phyloP scores from a whole-genome alignment of 2,797 vertebrate species.

The Bovichtus diacanthus region DNA sequence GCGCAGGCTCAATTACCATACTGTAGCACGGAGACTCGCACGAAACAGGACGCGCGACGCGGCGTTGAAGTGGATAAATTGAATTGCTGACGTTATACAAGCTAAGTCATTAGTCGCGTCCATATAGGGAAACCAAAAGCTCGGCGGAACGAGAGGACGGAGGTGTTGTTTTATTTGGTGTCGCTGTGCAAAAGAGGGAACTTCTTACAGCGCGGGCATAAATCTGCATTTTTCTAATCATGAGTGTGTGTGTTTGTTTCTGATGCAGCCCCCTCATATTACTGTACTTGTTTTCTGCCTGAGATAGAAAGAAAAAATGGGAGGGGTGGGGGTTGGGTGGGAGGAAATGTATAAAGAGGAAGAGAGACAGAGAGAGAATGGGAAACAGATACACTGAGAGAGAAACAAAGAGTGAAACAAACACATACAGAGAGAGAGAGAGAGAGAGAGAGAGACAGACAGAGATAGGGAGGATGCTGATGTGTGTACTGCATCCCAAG shows the following conservation, averaged over 20 bases:
- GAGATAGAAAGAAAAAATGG: conserved; percentile 29
- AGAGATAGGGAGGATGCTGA: conserved; percentile 63
- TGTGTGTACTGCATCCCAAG: conserved; percentile 74
- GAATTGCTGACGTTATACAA: conserved; percentile 45
- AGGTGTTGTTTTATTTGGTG: conserved; percentile 44
- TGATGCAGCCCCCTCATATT: conserved; percentile 49
- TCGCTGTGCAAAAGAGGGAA: conserved; percentile 43
- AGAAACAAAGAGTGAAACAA: conserved; percentile 68
- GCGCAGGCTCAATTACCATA: conserved; percentile 60
- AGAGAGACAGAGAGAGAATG: conserved; percentile 43
- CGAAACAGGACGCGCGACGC: conserved; percentile 22
- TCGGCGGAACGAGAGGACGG: not conserved
- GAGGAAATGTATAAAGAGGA: conserved; percentile 29
- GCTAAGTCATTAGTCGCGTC: conserved; percentile 57
- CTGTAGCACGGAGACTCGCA: conserved; percentile 19
- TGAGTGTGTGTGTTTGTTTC: conserved; percentile 49
- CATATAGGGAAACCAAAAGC: conserved; percentile 26
- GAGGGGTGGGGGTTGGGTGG: not conserved
- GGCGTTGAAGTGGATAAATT: conserved; percentile 40
- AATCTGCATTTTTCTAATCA: conserved; percentile 65
- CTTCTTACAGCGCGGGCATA: conserved; percentile 22
- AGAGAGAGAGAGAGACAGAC: too few relatives aligned
- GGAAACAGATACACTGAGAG: conserved; percentile 51
- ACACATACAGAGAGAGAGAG: conserved; percentile 38
- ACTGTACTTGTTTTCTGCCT: conserved; percentile 44